A percentile compares a stretch with the other conserved stretches of the same genome.
Evolutionary conservation across 92 coral and sea anemone species (phyloP).

Genomic region (Palythoa heliodiscus): DNA sequence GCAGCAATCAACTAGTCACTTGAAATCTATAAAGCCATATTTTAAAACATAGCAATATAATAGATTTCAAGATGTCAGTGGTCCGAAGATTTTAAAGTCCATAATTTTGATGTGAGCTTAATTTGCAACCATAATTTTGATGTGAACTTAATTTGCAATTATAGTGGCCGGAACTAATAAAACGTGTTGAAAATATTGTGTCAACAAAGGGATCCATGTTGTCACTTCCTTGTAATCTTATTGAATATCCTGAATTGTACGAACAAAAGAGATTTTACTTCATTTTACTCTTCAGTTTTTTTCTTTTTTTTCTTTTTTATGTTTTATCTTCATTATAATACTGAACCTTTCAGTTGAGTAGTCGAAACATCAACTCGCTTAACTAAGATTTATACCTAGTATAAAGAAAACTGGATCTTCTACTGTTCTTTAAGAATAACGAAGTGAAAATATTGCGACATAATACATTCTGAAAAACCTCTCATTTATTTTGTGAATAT

Average conservation of each 20-base stretch:
- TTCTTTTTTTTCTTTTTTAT: background rate
- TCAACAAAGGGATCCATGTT: conserved; percentile 1
- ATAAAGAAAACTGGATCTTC: background rate
- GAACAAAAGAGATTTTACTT: background rate
- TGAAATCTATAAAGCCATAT: no score
- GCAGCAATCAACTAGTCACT: no score
- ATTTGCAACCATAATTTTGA: no score
- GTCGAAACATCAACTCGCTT: background rate
- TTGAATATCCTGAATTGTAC: background rate
- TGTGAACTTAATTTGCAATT: no score
- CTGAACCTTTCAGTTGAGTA: background rate
- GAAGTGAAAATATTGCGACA: background rate
- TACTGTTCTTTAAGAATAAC: background rate
- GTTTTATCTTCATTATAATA: background rate
- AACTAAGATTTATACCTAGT: background rate
- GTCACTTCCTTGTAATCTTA: background rate
- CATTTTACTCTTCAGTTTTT: background rate
- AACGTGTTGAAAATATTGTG: background rate
- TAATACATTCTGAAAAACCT: background rate
- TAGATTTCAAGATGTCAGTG: background rate
- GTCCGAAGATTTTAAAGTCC: background rate
- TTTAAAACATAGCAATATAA: no score
- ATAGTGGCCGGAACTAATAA: background rate
- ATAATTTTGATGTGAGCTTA: background rate
- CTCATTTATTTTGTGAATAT: no score